Percentiles rank a stretch among this genome's conserved stretches.
Conservation (phyloP, 2,888 invertebrate genomes). For the Rhabditoides inermis region DNA sequence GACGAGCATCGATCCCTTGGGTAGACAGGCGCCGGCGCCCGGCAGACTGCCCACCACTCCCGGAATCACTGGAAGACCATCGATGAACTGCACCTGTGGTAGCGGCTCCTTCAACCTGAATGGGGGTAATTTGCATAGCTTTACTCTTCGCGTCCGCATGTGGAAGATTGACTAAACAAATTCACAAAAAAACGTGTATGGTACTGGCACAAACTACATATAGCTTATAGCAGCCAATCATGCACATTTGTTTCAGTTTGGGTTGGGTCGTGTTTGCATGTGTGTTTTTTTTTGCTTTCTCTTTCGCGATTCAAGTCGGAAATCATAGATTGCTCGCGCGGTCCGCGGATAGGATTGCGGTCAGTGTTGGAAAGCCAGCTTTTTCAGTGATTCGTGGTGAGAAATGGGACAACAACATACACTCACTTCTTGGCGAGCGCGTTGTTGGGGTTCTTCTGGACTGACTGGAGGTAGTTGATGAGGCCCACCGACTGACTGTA, state of each 20-base stretch:
- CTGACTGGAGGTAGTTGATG: slow-evolving; percentile 28
- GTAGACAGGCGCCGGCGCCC: slow-evolving; percentile 38
- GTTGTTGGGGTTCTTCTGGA: slow-evolving; percentile 33
- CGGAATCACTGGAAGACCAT: slow-evolving; percentile 38
- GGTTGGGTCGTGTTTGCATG: too few relatives aligned
- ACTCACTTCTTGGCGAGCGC: slow-evolving; percentile 23
- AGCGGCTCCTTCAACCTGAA: slow-evolving; percentile 10
- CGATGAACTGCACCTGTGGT: slow-evolving; percentile 28
- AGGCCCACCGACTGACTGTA: slow-evolving; percentile 33
- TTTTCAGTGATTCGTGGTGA: too few relatives aligned
- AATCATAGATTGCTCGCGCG: background rate
- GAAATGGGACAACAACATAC: too few relatives aligned
- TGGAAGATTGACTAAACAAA: slow-evolving; percentile 3
- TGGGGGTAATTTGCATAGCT: background rate
- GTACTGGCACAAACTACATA: too few relatives aligned
- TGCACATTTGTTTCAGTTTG: background rate
- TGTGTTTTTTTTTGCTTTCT: too few relatives aligned
- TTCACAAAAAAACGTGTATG: too few relatives aligned
- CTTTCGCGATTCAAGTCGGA: background rate
- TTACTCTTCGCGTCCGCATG: background rate
- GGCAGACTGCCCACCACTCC: slow-evolving; percentile 36
- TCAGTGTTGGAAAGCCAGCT: too few relatives aligned
- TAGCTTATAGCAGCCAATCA: too few relatives aligned
- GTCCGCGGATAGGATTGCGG: too few relatives aligned
- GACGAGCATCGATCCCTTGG: slow-evolving; percentile 31